Evolutionary conservation across 2,113 vertebrate genomes (phyloP), one percentile per base, ranked within the genome.

Genomic region (Pheucticus melanocephalus): DNA sequence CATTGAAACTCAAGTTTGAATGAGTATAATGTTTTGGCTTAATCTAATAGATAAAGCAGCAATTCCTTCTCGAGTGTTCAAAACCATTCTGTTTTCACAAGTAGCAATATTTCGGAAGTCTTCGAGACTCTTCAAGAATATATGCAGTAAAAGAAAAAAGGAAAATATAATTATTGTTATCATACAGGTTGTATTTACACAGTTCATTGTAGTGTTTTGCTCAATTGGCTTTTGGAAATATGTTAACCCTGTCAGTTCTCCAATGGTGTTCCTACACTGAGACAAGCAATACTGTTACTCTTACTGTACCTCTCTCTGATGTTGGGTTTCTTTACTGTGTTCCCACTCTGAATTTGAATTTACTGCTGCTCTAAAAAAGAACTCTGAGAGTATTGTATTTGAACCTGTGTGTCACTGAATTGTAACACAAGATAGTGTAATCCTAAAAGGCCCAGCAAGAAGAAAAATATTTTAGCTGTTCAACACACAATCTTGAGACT

Each of bases 11-110:
- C 17, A 75, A 63, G 48, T 92, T 63, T 78, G 79, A 97, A 59
- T 12, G 10, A 97, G 70, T 57, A 82, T 37, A 85, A 56, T 91
- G 24, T 81, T 97, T 96, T 94, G 60, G 30, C 80, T 95, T 85
- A 96, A 92, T 82, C 75, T 73, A 95, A 96, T 96, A 96, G 95
- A 96, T 94, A 82, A 87, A 92, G 68, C 44, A 93, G 11, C 37
- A 92, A 94, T 5, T 82, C 48, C 71, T 94, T 45, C 81, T 85
- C 66, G 59, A 96, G 40, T n/a, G 30, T 68, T 96, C 78, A 88
- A 77, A 96, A 95, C 68, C 25, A 11, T 33, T 88, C 45, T 59
- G 22, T 59, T 66, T 91, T 81, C 60, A 79, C 71, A 90, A 27
- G 35, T 83, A 78, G 37, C 16, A 8, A 4, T 44, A 88, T 64